Evolutionary conservation across 2,113 vertebrate genomes (phyloP).

Genomic region (Sylvietta virens): DNA sequence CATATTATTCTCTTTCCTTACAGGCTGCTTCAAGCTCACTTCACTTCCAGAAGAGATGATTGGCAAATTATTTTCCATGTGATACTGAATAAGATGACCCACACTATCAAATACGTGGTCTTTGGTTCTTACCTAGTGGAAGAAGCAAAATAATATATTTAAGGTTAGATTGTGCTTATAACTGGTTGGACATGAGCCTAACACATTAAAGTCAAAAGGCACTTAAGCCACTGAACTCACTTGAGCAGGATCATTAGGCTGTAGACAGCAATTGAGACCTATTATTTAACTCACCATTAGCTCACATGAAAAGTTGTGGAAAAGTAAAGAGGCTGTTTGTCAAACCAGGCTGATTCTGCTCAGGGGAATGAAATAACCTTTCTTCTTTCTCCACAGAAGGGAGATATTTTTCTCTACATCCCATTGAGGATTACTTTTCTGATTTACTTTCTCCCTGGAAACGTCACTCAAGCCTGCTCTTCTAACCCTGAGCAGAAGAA

Average conservation of each 20-base stretch:
- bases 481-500: not conserved
- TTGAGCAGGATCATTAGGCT: not conserved
- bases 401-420: not conserved
- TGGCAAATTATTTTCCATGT: conserved; percentile 88
- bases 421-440: not conserved
- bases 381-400: not conserved
- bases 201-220: not conserved
- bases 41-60: conserved; percentile 88
- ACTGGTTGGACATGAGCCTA: not conserved
- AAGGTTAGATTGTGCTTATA: not conserved
- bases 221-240: not conserved
- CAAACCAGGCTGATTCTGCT: not conserved
- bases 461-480: not conserved
- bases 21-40: conserved; percentile 85
- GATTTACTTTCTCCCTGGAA: not conserved
- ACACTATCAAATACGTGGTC: conserved; percentile 85
- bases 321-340: not conserved
- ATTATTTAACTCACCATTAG: not conserved
- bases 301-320: not conserved
- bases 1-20: conserved; percentile 68
- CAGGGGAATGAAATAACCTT: not conserved
- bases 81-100: conserved; percentile 88
- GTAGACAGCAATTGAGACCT: not conserved
- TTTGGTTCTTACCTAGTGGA: conserved; percentile 86
- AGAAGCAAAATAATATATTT: conserved; percentile 11